A percentile compares a stretch with the other conserved stretches of the same genome.
phyloP scores from a whole-genome alignment of 2,113 vertebrate genomes.

The human region DNA sequence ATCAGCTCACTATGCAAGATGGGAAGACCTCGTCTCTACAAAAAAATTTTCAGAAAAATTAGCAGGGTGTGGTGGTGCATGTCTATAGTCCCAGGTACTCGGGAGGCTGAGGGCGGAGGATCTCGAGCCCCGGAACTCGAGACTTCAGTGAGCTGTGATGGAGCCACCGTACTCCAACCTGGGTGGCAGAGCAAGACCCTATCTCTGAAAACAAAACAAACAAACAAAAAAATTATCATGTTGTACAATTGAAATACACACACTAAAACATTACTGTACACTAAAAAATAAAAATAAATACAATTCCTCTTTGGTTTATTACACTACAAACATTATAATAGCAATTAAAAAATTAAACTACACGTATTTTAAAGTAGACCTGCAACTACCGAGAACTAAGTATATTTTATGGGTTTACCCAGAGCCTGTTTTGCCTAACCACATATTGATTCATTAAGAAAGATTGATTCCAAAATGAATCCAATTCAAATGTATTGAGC shows the following conservation, averaged over 20 bases:
- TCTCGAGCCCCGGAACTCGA: accelerated
- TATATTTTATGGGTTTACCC: neutral
- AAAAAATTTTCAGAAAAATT: too few relatives aligned
- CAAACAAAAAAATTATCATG: neutral
- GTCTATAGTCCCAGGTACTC: too few relatives aligned
- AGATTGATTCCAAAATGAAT: neutral
- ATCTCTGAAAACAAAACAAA: too few relatives aligned
- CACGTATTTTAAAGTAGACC: neutral
- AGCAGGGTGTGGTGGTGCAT: too few relatives aligned
- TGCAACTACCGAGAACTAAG: neutral
- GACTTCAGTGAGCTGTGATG: too few relatives aligned
- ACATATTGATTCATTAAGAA: neutral
- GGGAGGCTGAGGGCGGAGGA: too few relatives aligned
- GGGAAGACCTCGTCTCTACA: too few relatives aligned
- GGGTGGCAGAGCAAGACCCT: too few relatives aligned
- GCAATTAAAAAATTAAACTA: neutral
- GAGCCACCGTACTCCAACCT: too few relatives aligned
- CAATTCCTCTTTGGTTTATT: neutral
- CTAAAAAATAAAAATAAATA: neutral
- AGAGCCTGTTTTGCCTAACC: neutral
- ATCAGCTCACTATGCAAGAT: neutral
- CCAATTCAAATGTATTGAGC: neutral
- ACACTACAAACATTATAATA: neutral
- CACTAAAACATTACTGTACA: neutral
- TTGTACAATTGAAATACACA: neutral